Evolutionary conservation across 2,797 vertebrate genomes (phyloP), one percentile per base, ranked within the genome.

Genomic region (Acanthurus lineatus): DNA sequence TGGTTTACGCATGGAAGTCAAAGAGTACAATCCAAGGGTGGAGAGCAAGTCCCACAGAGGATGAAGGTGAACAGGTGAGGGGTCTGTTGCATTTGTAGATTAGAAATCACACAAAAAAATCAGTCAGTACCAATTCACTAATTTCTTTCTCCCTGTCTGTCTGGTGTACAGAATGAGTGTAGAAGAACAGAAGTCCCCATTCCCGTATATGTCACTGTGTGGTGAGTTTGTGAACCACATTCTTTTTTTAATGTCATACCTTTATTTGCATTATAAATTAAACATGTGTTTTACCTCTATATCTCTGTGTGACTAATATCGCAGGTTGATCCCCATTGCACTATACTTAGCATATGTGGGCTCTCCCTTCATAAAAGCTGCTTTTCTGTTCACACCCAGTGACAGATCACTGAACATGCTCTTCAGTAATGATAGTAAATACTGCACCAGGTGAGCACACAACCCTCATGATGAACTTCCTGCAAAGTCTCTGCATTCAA

Each of bases 1-100:
- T 93, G 1, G 87, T 95, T 87, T 97, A 97, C 0, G 96, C 96
- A 0, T 95, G 90, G 64, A 95, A 96, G 85, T 96, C 95, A 1
- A 93, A 90, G 59, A 84, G 83, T 3, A 45, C 83, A 0, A 59
- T 93, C 9, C 85, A 81, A 7, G 96, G 96, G 17, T 95, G 96
- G 93, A 92, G 96, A 81, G 85, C 88, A 11, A 76, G 78, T 22
- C 73, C 77, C 5, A 8, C 25, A 15, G 88, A 90, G 11, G 81
- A 79, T 11, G 89, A 89, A 58, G 79, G 81, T 45, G 73, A 65
- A 10, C 93, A 93, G 94, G 95, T 96, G 62, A 77, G 79, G 19
- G 1, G 0, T 8, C 47, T 17, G 1, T 6, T 40, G 25, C 16
- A 44, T 57, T 40, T 68, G 16, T 14, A 40, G 0, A 35, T 69